A percentile compares a stretch with the other conserved stretches of the same genome.
Conservation (phyloP, 2,888 invertebrate genomes). For the Mimas tiliae region DNA sequence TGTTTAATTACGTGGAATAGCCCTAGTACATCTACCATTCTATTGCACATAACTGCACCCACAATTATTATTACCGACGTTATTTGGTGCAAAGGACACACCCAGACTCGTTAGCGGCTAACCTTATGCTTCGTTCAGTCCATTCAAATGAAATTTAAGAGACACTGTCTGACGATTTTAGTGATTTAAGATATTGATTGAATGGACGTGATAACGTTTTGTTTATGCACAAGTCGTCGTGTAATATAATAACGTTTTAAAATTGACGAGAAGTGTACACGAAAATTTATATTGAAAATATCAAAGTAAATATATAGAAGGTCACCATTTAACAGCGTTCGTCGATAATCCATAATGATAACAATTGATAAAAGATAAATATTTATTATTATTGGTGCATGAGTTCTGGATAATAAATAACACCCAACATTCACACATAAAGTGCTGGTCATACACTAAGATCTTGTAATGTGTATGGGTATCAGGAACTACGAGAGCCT, state of each 20-base stretch:
- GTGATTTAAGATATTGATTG: conserved; percentile 41
- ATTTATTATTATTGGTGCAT: conserved; percentile 8
- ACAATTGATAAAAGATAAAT: conserved; percentile 9
- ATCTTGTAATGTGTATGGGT: too few relatives aligned
- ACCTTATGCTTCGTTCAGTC: conserved; percentile 71
- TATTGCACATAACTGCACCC: conserved; percentile 74
- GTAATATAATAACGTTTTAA: conserved; percentile 29
- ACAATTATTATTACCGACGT: conserved; percentile 73
- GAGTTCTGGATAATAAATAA: neutral
- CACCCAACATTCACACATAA: neutral
- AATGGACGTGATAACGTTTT: conserved; percentile 34
- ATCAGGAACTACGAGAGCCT: too few relatives aligned
- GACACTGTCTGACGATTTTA: conserved; percentile 36
- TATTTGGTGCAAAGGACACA: conserved; percentile 80
- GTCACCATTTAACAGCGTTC: neutral
- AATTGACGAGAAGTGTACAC: conserved; percentile 22
- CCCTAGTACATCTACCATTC: conserved; percentile 44
- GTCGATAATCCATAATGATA: conserved; percentile 9
- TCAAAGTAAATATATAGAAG: neutral
- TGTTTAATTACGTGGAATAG: conserved; percentile 48
- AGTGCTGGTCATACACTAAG: too few relatives aligned
- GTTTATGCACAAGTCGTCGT: conserved; percentile 36
- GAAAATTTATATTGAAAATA: conserved; percentile 11
- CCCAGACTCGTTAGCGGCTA: conserved; percentile 79
- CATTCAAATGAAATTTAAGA: conserved; percentile 38